Percentiles rank a stretch among this genome's conserved stretches.
These are phyloP conservation scores for Ceramica pisi DNA, from an alignment of 2,888 invertebrate genomes.

Conservation along the genomic window DNA sequence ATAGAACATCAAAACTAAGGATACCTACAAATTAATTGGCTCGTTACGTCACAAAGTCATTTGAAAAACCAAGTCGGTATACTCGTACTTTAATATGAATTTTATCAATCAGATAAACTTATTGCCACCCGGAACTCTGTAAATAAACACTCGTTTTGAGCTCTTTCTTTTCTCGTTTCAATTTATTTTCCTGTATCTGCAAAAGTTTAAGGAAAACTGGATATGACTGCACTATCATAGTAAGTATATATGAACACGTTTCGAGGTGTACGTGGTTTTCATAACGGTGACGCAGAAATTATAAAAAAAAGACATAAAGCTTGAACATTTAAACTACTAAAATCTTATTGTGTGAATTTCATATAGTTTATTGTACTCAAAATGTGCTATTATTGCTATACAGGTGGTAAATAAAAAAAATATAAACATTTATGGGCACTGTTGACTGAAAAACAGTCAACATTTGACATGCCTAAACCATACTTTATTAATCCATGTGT, in stretches of 20 bases:
- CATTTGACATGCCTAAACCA: too few relatives aligned
- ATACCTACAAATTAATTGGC: not conserved
- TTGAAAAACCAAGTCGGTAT: not conserved
- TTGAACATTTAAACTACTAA: not conserved
- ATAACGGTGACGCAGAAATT: not conserved
- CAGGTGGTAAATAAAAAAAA: too few relatives aligned
- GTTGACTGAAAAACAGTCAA: too few relatives aligned
- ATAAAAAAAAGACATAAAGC: not conserved
- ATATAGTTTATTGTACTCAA: too few relatives aligned
- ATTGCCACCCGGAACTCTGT: not conserved
- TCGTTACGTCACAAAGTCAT: too few relatives aligned
- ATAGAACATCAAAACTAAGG: too few relatives aligned
- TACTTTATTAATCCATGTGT: not conserved
- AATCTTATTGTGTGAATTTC: too few relatives aligned
- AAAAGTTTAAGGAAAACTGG: slow-evolving; percentile 9
- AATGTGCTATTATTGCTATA: too few relatives aligned
- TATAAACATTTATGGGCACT: too few relatives aligned
- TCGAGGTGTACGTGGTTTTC: not conserved
- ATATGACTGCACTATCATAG: not conserved
- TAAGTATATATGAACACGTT: slow-evolving; percentile 4
- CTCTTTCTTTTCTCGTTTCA: not conserved
- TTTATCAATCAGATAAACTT: slow-evolving; percentile 1
- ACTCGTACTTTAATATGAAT: not conserved
- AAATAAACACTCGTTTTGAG: not conserved
- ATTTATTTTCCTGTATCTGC: not conserved